Evolutionary conservation across 2,888 invertebrate species (phyloP), one percentile per base, ranked within the genome.

Genomic region (Drosophila leonis): DNA sequence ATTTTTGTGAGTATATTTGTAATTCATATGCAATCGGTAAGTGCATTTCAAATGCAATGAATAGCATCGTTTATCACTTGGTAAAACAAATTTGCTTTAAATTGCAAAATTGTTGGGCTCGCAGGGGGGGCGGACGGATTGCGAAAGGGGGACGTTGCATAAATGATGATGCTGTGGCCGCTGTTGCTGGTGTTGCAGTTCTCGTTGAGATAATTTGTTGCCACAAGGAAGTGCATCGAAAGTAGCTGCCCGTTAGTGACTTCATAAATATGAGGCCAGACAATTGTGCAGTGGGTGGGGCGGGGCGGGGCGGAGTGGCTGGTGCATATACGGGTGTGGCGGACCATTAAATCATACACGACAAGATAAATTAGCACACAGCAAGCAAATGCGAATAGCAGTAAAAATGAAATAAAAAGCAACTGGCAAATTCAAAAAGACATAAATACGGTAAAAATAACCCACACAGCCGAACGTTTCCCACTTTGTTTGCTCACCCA

Each of bases 291-390:
- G 13, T 10, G 7, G 2, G 13, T 1, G 31, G 7, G 31, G 4
- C 18, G 39, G 18, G 0, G 20, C 0, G 8, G 1, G 20, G 46
- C 15, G 33, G 12, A 1, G 13, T 2, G 13, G 31, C 31, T 31
- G n/a, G 12, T 46, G 66, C 49, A 49, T 44, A 64, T 63, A 57
- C 55, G 79, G 65, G 72, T 56, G 54, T 60, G 72, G 57, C 51
- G 27, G n/a, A 35, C 59, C 66, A 67, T 78, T 84, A 81, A 83
- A 83, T 88, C 86, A 83, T 80, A 73, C 66, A 72, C 73, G 83
- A 85, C 81, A 85, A 75, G 81, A 88, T 79, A 86, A 84, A 84
- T 84, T 81, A 88, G 82, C 65, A 69, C 57, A 54, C 68, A 74
- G 46, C 46, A 60, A 54, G 63, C 57, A 68, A 57, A 54, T 56